phyloP scores from a whole-genome alignment of 2,888 invertebrate genomes.

The Plebejus argus region DNA sequence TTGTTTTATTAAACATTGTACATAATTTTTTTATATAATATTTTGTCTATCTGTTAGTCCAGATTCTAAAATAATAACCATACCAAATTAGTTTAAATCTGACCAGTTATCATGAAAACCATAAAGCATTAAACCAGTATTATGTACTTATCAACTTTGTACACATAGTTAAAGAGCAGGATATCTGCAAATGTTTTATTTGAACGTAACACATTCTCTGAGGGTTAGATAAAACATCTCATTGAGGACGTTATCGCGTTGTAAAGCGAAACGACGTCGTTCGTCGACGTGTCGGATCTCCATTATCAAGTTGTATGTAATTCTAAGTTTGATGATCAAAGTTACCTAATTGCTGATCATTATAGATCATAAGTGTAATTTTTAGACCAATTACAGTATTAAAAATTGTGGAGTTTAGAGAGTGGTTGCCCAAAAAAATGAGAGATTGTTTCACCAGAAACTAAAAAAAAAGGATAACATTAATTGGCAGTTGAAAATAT shows the following conservation, averaged over 20 bases:
- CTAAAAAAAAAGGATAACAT: no score
- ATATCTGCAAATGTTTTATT: conserved; percentile 14
- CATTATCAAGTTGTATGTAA: not conserved
- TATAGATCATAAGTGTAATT: not conserved
- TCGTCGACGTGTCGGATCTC: conserved; percentile 46
- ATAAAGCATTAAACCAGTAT: no score
- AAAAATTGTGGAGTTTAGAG: not conserved
- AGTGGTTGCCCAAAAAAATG: not conserved
- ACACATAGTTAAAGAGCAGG: not conserved
- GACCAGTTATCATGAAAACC: no score
- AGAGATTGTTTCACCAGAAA: no score
- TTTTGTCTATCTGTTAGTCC: no score
- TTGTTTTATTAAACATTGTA: no score
- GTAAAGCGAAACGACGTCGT: conserved; percentile 59
- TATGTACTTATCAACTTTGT: no score
- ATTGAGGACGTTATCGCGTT: conserved; percentile 56
- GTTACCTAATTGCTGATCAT: not conserved
- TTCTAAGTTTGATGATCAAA: not conserved
- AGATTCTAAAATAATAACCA: no score
- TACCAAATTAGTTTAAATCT: no score
- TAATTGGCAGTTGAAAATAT: no score
- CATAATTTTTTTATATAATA: no score
- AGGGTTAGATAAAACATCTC: conserved; percentile 34
- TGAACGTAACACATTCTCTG: conserved; percentile 10
- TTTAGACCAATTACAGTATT: not conserved